A percentile compares a stretch with the other conserved stretches of the same genome.
Conservation (phyloP, 2,888 invertebrate species). For the Eupelmus urozonus region DNA sequence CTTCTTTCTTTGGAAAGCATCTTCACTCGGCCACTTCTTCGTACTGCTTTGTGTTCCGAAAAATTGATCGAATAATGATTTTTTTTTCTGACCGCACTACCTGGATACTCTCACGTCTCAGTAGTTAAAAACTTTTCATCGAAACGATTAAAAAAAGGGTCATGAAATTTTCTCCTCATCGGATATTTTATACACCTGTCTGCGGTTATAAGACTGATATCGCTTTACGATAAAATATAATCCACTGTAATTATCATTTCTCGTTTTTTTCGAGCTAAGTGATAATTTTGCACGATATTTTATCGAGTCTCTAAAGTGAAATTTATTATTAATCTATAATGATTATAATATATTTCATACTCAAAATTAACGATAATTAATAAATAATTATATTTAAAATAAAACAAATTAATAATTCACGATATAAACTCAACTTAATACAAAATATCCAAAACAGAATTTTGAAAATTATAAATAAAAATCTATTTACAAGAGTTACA, state of each 20-base stretch:
- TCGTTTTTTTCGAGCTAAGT: too few relatives aligned
- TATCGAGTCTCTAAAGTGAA: too few relatives aligned
- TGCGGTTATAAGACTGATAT: neutral
- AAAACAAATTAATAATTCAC: neutral
- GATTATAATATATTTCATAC: too few relatives aligned
- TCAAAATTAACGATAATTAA: too few relatives aligned
- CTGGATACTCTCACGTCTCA: neutral
- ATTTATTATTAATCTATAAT: too few relatives aligned
- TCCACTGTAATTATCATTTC: neutral
- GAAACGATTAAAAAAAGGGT: slow-evolving; percentile 14
- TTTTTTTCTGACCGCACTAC: neutral
- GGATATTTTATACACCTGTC: neutral
- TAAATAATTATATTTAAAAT: too few relatives aligned
- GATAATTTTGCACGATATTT: too few relatives aligned
- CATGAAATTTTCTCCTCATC: neutral
- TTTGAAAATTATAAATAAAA: too few relatives aligned
- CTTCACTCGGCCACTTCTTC: neutral
- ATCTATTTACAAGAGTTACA: neutral
- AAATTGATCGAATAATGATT: neutral
- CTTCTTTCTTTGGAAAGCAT: neutral
- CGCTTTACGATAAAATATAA: neutral
- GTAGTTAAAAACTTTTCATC: neutral
- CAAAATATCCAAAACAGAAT: too few relatives aligned
- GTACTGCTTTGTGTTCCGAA: neutral
- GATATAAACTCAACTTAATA: neutral